These are phyloP conservation scores for Saccostrea cuccullata DNA, from an alignment of 1,140 invertebrate genomes.

Conservation along the genomic window DNA sequence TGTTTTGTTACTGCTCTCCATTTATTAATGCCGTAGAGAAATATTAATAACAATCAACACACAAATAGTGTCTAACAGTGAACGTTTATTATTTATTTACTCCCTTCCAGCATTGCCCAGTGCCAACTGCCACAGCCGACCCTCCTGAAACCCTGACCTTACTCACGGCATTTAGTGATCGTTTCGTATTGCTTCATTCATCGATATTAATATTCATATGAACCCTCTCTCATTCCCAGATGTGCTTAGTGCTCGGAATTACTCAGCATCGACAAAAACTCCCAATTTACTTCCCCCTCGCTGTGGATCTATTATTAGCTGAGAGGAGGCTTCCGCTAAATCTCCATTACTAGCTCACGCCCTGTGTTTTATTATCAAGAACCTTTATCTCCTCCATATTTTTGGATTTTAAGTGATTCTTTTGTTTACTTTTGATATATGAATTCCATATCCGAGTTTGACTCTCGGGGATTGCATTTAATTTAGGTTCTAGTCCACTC, in stretches of 20 bases:
- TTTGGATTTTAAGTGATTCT: background rate
- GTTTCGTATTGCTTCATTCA: background rate
- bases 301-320: background rate
- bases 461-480: background rate
- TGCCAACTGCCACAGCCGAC: background rate
- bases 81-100: too few relatives aligned
- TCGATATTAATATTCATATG: background rate
- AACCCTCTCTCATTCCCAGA: background rate
- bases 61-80: too few relatives aligned
- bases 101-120: too few relatives aligned
- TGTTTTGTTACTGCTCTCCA: too few relatives aligned
- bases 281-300: background rate
- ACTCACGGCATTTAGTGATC: background rate
- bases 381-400: background rate
- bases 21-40: too few relatives aligned
- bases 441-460: background rate
- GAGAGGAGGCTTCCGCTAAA: constrained; percentile 1
- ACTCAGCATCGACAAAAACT: background rate
- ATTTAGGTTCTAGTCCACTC: background rate
- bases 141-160: background rate
- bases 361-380: background rate
- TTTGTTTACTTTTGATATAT: background rate
- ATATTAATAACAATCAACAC: too few relatives aligned
- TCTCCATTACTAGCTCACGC: background rate
- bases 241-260: background rate